These are phyloP conservation scores for Ophion obscuratus DNA, from an alignment of 2,888 invertebrate genomes.

Conservation along the genomic window DNA sequence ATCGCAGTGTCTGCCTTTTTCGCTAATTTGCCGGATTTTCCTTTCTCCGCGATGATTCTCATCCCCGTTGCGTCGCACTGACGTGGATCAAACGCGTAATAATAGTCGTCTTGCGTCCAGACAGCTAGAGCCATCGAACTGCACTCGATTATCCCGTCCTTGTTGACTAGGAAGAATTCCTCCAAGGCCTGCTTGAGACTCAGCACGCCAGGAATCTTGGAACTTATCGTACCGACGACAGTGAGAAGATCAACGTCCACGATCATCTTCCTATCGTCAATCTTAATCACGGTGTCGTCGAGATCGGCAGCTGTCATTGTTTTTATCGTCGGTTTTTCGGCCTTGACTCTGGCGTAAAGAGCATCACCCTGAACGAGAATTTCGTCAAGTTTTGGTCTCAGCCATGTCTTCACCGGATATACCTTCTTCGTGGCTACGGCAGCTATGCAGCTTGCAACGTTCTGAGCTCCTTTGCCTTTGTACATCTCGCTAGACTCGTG, in stretches of 20 bases:
- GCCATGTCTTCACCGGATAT: conserved; percentile 78
- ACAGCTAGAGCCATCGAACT: conserved; percentile 84
- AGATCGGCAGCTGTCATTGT: conserved; percentile 77
- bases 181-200: conserved; percentile 76
- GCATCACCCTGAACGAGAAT: conserved; percentile 76
- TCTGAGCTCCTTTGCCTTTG: conserved; percentile 78
- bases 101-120: conserved; percentile 86
- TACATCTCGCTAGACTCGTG: conserved; percentile 77
- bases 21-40: conserved; percentile 58
- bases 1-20: conserved; percentile 57
- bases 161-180: conserved; percentile 78
- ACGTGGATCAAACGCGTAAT: conserved; percentile 87
- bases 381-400: conserved; percentile 76
- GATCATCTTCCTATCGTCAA: conserved; percentile 73
- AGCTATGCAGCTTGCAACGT: conserved; percentile 76
- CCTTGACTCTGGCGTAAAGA: conserved; percentile 71
- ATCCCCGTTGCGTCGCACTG: conserved; percentile 81
- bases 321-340: conserved; percentile 73
- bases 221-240: conserved; percentile 77
- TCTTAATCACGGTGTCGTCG: conserved; percentile 70
- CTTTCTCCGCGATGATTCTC: conserved; percentile 75
- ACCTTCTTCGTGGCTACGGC: conserved; percentile 76
- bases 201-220: conserved; percentile 74
- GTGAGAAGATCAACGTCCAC: conserved; percentile 78
- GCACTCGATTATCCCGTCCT: conserved; percentile 78